Evolutionary conservation across 2,888 invertebrate species (phyloP).

Genomic region (Apotomis turbidana): DNA sequence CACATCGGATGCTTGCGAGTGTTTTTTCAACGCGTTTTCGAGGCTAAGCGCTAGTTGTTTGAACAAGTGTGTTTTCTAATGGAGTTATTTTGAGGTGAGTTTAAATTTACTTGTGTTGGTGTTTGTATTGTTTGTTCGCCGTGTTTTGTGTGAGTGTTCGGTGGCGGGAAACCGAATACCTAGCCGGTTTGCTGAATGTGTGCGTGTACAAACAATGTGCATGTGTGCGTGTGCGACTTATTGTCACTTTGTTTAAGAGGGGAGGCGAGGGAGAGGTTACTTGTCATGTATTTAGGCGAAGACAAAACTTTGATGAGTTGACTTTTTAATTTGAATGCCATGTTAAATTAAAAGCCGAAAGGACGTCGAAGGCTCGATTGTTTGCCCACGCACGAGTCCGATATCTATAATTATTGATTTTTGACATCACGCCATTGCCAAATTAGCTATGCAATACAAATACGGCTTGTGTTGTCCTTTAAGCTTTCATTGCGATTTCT

Average conservation of each 20-base stretch:
- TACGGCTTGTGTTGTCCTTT: slow-evolving; percentile 10
- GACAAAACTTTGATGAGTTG: slow-evolving; percentile 78
- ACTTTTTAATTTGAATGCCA: slow-evolving; percentile 74
- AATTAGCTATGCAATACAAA: slow-evolving; percentile 37
- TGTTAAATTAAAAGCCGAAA: slow-evolving; percentile 61
- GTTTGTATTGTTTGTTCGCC: slow-evolving; percentile 81
- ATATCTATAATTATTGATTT: slow-evolving; percentile 71
- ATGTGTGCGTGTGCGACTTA: slow-evolving; percentile 75
- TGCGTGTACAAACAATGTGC: slow-evolving; percentile 74
- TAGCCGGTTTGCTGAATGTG: slow-evolving; percentile 72
- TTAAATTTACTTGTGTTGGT: slow-evolving; percentile 83
- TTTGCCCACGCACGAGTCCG: slow-evolving; percentile 62
- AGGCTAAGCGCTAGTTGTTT: slow-evolving; percentile 84
- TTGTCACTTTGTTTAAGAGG: slow-evolving; percentile 81
- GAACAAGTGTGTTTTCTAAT: slow-evolving; percentile 85
- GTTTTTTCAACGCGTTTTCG: slow-evolving; percentile 84
- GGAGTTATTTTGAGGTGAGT: slow-evolving; percentile 85
- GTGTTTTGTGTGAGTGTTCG: slow-evolving; percentile 80
- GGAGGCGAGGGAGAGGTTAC: slow-evolving; percentile 78
- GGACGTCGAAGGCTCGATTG: slow-evolving; percentile 54
- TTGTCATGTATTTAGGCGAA: slow-evolving; percentile 83
- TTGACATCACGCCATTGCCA: slow-evolving; percentile 62
- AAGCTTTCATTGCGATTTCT: slow-evolving; percentile 14
- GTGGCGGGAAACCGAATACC: slow-evolving; percentile 84
- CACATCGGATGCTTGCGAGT: slow-evolving; percentile 77